Evolutionary conservation across 2,113 vertebrate genomes (phyloP), one percentile per base, ranked within the genome.

Genomic region (Cacatua alba): DNA sequence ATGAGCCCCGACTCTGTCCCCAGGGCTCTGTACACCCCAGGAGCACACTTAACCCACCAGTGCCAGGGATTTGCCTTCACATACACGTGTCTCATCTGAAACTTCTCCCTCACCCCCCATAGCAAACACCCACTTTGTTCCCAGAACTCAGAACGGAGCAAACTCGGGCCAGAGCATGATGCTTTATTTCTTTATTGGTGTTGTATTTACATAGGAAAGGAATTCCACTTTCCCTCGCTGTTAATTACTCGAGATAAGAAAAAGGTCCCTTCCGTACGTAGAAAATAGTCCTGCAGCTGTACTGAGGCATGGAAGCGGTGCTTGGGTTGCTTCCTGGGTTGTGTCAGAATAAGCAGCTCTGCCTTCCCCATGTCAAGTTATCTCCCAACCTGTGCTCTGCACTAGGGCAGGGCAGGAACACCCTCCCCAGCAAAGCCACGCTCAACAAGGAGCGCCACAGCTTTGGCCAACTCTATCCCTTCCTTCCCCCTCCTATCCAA

Each of bases 161-260:
- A 64, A 33, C 12, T 25, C 31, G 17, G 64, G 65, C 51, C 33
- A 62, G 68, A 69, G 48, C 24, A 15, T 0, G 37, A 92, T 92
- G 96, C 96, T 96, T 94, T 85, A 19, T 90, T 82, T 62, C 71
- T 95, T 96, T 94, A 91, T 95, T 97, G 82, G 49, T 93, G 39
- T 90, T 93, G 79, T 83, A 91, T 96, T 97, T 95, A 97, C 95
- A 97, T 81, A 95, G 63, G 79, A 97, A 95, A 96, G 91, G 88
- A 93, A 94, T 75, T 76, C 71, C 88, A 90, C 28, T 9, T 95
- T 75, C 95, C 95, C 96, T 79, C 71, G 35, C 57, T 79, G 79
- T 74, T 88, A 65, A 68, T 72, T 89, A 75, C 44, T 94, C 17
- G 33, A 92, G 43, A 35, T 88, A 94, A 91, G 88, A 76, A 77